A percentile compares a stretch with the other conserved stretches of the same genome.
These are phyloP conservation scores for Phengaris alcon DNA, from an alignment of 2,888 invertebrate species.

Conservation along the genomic window DNA sequence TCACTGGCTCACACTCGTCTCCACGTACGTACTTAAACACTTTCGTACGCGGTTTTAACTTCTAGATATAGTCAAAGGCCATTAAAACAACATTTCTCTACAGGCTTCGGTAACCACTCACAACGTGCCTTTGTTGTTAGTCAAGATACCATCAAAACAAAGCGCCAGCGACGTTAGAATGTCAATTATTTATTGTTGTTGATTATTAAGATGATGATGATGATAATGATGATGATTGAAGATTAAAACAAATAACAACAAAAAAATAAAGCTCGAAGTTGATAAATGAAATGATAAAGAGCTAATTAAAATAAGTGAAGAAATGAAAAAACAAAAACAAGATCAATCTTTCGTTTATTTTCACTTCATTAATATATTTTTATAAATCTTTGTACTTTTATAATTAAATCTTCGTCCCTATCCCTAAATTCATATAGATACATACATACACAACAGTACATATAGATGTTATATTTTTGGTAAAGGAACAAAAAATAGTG, in stretches of 20 bases:
- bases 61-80: background rate
- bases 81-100: constrained; percentile 23
- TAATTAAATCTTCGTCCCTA: constrained; percentile 12
- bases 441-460: no score
- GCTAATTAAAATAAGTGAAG: background rate
- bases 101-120: constrained; percentile 14
- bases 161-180: constrained; percentile 56
- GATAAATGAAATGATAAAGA: background rate
- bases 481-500: constrained; percentile 26
- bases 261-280: background rate
- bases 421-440: background rate
- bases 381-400: constrained; percentile 24
- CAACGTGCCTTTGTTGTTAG: constrained; percentile 10
- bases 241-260: background rate
- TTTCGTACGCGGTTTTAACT: background rate
- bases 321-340: constrained; percentile 18
- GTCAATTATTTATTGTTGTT: background rate
- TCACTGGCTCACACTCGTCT: background rate
- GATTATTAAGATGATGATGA: background rate
- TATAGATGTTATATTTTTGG: constrained; percentile 29
- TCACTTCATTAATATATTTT: constrained; percentile 21
- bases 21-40: no score
- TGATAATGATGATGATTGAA: background rate
- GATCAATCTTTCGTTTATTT: constrained; percentile 29
- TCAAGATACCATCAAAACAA: constrained; percentile 8